Evolutionary conservation across 2,797 vertebrate genomes (phyloP).

Genomic region (Lepilemur ruficaudatus): DNA sequence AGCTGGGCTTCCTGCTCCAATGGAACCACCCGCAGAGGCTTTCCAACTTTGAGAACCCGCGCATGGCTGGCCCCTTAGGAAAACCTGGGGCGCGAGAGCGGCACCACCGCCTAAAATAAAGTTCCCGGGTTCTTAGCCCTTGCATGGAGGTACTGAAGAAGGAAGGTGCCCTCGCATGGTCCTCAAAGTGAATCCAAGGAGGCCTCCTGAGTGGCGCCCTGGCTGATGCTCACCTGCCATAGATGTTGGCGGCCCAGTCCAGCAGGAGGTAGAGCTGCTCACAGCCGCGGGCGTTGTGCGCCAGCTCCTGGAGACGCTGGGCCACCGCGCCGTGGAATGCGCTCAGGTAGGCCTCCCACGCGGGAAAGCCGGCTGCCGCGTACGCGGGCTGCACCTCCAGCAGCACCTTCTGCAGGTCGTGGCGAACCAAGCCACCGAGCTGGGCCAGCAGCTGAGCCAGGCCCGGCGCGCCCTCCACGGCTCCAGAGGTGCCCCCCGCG

Average conservation of each 20-base stretch:
- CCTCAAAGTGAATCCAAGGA: too few relatives aligned
- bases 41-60: not conserved
- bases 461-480: slow-evolving; percentile 80
- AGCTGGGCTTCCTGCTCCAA: not conserved
- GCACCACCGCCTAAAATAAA: not conserved
- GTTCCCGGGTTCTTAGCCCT: not conserved
- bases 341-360: slow-evolving; percentile 89
- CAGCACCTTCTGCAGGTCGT: slow-evolving; percentile 89
- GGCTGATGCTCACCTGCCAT: slow-evolving; percentile 86
- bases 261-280: slow-evolving; percentile 88
- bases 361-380: slow-evolving; percentile 87
- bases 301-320: slow-evolving; percentile 87
- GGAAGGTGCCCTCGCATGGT: not conserved
- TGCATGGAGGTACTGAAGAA: not conserved
- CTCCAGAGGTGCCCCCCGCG: not conserved
- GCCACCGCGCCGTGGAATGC: slow-evolving; percentile 87
- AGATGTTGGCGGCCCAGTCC: slow-evolving; percentile 90
- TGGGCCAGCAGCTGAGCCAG: slow-evolving; percentile 86
- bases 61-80: not conserved
- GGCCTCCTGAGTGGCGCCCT: not conserved
- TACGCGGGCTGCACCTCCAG: slow-evolving; percentile 86
- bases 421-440: slow-evolving; percentile 85
- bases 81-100: accelerated
- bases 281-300: slow-evolving; percentile 52
- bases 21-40: accelerated